Evolutionary conservation across 2,888 invertebrate species (phyloP).

Genomic region (Synergus umbraculus): DNA sequence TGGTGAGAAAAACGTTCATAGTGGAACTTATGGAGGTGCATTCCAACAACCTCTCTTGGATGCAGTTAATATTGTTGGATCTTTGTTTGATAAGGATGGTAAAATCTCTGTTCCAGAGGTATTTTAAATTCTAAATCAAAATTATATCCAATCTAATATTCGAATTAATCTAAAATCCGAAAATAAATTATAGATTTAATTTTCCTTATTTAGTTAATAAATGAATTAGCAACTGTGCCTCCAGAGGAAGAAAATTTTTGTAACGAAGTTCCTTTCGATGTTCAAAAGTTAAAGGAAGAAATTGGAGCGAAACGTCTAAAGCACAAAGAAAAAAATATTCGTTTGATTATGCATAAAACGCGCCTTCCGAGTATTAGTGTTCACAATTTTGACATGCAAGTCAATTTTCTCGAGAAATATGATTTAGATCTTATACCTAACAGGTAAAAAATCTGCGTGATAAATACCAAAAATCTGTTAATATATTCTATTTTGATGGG

Average conservation of each 20-base stretch:
- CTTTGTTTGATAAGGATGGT: conserved; percentile 57
- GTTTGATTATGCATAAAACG: conserved; percentile 59
- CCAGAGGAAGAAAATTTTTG: conserved; percentile 50
- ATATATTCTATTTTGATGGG: background rate
- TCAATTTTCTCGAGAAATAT: conserved; percentile 47
- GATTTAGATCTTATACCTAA: conserved; percentile 48
- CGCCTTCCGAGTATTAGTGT: conserved; percentile 57
- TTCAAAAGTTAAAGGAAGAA: conserved; percentile 53
- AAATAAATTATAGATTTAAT: background rate
- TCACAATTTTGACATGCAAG: conserved; percentile 55
- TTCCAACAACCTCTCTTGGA: conserved; percentile 63
- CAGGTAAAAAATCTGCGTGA: conserved; percentile 42
- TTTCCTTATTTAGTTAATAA: conserved; percentile 51
- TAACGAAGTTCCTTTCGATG: conserved; percentile 47
- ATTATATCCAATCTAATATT: background rate
- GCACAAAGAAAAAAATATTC: conserved; percentile 58
- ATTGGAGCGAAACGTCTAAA: conserved; percentile 51
- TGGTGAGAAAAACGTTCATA: conserved; percentile 57
- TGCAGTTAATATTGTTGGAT: conserved; percentile 52
- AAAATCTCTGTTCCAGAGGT: conserved; percentile 57
- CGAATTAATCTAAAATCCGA: background rate
- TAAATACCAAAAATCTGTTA: background rate
- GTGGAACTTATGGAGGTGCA: conserved; percentile 59
- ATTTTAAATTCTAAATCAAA: conserved; percentile 37
- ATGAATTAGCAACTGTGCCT: conserved; percentile 52